A percentile compares a stretch with the other conserved stretches of the same genome.
These are phyloP conservation scores for Hydrozoanthus tunicans DNA, from an alignment of 64 coral and sea anemone genomes.

Conservation along the genomic window DNA sequence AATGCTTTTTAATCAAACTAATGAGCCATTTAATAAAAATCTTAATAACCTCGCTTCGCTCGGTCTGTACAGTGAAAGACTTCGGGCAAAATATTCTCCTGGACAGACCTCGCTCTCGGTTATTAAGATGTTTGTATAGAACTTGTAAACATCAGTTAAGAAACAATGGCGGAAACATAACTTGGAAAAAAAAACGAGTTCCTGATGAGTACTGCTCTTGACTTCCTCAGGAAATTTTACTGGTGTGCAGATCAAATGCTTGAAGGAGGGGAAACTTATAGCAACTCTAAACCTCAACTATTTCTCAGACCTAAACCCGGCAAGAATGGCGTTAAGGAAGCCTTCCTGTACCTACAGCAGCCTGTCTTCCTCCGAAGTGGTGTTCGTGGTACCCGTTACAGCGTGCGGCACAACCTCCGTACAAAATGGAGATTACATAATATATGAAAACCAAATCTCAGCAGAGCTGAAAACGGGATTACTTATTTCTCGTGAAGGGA, in stretches of 20 bases:
- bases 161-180: too few species aligned
- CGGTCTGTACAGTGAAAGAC: too few species aligned
- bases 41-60: too few species aligned
- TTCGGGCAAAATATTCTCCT: too few species aligned
- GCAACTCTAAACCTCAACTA: conserved; percentile 6
- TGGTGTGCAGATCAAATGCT: conserved; percentile 6
- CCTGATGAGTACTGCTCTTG: too few species aligned
- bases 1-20: too few species aligned
- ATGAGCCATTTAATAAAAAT: too few species aligned
- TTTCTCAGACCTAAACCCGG: neutral
- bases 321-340: conserved; percentile 7
- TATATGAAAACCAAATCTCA: conserved; percentile 2
- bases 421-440: neutral
- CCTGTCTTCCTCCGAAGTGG: neutral
- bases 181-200: too few species aligned
- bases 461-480: neutral
- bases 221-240: neutral
- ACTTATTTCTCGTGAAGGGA: neutral
- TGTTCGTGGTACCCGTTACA: neutral
- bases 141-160: too few species aligned
- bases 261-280: neutral
- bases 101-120: too few species aligned
- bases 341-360: conserved; percentile 17
- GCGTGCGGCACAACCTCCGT: conserved; percentile 32
- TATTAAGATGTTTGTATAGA: too few species aligned